Percentiles rank a stretch among this genome's conserved stretches.
phyloP scores from a whole-genome alignment of 2,888 invertebrate genomes.

The Lamproptera curius region DNA sequence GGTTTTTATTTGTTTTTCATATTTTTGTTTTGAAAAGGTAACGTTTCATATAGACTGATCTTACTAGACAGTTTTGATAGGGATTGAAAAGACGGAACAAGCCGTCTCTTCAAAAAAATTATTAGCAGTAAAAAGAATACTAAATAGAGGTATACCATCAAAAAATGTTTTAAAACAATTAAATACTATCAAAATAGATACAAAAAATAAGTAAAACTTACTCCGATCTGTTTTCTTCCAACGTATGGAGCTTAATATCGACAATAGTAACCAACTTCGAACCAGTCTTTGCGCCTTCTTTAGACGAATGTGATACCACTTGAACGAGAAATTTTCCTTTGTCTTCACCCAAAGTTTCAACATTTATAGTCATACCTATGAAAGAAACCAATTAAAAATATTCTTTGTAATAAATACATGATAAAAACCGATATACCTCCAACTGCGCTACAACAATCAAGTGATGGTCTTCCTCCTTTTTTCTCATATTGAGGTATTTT shows the following conservation, averaged over 20 bases:
- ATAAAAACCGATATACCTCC: slow-evolving; percentile 50
- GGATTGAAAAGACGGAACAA: no score
- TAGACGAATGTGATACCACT: slow-evolving; percentile 78
- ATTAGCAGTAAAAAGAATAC: no score
- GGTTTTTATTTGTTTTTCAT: no score
- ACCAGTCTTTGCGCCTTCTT: slow-evolving; percentile 76
- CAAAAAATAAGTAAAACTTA: no score
- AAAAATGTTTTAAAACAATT: no score
- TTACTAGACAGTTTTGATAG: no score
- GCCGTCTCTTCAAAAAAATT: no score
- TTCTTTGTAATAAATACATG: no score
- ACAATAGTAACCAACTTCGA: slow-evolving; percentile 79
- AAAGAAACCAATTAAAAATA: neutral
- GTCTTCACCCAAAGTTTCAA: slow-evolving; percentile 66
- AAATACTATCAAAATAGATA: no score
- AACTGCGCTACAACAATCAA: slow-evolving; percentile 69
- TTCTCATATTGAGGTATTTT: slow-evolving; percentile 48
- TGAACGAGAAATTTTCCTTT: slow-evolving; percentile 78
- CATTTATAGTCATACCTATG: slow-evolving; percentile 60
- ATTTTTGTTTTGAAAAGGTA: no score
- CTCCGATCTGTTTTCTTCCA: slow-evolving; percentile 82
- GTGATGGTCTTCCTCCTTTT: slow-evolving; percentile 49
- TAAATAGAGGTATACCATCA: no score
- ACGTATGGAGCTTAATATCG: slow-evolving; percentile 78
- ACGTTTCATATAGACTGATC: no score